Evolutionary conservation across 1,140 invertebrate species (phyloP).

Genomic region (Limonius californicus): DNA sequence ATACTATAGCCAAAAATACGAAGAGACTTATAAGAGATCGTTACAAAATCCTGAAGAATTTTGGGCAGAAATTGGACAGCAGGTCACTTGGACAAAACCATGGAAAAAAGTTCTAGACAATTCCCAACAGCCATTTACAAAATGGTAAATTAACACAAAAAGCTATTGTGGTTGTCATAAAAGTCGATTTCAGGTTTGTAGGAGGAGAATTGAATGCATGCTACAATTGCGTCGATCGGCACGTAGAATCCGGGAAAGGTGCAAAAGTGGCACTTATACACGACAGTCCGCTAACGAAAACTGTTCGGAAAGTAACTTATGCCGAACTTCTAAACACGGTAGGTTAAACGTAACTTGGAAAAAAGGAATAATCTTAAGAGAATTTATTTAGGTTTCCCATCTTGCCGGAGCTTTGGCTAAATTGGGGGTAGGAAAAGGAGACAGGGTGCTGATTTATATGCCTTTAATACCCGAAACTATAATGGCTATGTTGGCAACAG

Average conservation of each 20-base stretch:
- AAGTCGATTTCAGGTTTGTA: constrained; percentile 63
- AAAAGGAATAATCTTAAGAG: not conserved
- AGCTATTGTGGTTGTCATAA: not conserved
- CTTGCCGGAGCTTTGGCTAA: constrained; percentile 72
- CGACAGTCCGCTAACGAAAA: constrained; percentile 82
- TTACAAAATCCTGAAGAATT: constrained; percentile 78
- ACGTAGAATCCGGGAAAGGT: constrained; percentile 75
- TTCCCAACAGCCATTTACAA: constrained; percentile 77
- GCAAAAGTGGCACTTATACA: constrained; percentile 80
- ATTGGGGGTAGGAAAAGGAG: constrained; percentile 72
- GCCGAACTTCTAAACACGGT: constrained; percentile 74
- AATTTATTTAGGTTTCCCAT: constrained; percentile 58
- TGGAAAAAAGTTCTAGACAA: constrained; percentile 84
- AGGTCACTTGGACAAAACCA: constrained; percentile 77
- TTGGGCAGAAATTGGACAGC: constrained; percentile 73
- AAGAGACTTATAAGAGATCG: constrained; percentile 63
- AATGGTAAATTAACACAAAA: constrained; percentile 64
- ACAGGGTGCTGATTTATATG: constrained; percentile 86
- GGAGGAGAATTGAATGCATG: constrained; percentile 90
- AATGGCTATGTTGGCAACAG: constrained; percentile 79
- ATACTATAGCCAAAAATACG: constrained; percentile 53
- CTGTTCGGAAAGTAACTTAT: constrained; percentile 74
- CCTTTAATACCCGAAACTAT: constrained; percentile 85
- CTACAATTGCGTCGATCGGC: constrained; percentile 89
- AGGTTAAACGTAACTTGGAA: constrained; percentile 23